Evolutionary conservation across 64 coral and sea anemone species (phyloP).

Genomic region (Pocillopora verrucosa): DNA sequence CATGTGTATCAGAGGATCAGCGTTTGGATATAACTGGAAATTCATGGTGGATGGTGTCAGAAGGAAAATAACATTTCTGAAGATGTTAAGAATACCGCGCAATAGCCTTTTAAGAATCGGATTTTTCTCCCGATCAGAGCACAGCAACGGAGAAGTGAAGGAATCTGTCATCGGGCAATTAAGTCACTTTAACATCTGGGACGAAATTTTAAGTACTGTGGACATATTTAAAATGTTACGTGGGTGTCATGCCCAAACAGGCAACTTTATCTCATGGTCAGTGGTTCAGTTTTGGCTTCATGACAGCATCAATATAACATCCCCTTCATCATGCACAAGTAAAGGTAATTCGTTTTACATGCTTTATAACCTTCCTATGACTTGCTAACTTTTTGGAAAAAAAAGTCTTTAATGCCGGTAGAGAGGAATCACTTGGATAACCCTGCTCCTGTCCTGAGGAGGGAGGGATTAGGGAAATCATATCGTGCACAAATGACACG

Average conservation of each 20-base stretch:
- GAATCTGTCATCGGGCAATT: background rate
- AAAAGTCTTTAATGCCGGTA: background rate
- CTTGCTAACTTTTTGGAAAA: too few species aligned
- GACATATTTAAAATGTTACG: background rate
- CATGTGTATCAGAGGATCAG: background rate
- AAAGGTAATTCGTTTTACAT: background rate
- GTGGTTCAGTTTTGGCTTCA: conserved; percentile 30
- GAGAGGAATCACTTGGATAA: background rate
- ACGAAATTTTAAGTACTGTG: background rate
- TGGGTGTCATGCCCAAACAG: background rate
- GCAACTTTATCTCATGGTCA: background rate
- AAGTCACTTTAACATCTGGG: background rate
- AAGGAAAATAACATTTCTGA: background rate
- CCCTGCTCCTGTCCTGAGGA: too few species aligned
- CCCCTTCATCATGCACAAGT: background rate
- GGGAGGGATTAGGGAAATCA: too few species aligned
- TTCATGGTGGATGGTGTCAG: background rate
- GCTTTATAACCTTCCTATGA: background rate
- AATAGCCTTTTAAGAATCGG: background rate
- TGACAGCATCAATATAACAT: background rate
- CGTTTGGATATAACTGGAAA: too few species aligned
- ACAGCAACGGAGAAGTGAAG: background rate
- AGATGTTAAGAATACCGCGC: background rate
- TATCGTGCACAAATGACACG: too few species aligned
- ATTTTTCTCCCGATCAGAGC: background rate